Base-by-base conservation (phyloP, 2,888 invertebrate genomes). In the Drosophila nr. medialis region DNA sequence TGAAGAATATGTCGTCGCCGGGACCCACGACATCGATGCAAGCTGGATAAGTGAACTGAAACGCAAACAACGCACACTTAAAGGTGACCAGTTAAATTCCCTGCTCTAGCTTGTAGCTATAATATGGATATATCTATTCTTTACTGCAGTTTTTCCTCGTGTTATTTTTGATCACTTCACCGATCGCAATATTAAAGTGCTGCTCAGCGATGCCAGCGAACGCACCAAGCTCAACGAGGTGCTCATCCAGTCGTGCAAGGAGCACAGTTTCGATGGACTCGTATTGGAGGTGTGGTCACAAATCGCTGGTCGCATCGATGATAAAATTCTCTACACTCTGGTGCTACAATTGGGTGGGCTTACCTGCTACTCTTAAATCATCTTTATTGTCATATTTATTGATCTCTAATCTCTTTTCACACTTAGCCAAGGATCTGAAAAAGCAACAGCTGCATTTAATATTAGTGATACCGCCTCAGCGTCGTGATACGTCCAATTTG, bases 211-310 rank as follows among this genome's bases (percentile, higher is more conserved):
- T 67, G 94, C 95, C 49, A 94, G 95, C 0, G 96, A 95, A 86
- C 95, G 95, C 76, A 94, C 94, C 61, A 95, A 95, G 59, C 94
- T 98, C 18, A 95, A 95, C 27, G 94, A 95, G 42, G 94, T 95
- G 55, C 94, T 99, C 1, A 94, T 95, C 42, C 95, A 96, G 72
- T 94, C 95, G 18, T 95, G 96, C 74, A 94, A 96, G 94, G 95
- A 95, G 69, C 95, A 97, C 93, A 95, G 95, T 77, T 98, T 99
- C 93, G 96, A 97, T 93, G 99, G 99, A 1, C 95, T 97, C 42
- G 98, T 98, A 1, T 91, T 99, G 5, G 99, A 99, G 93, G 95
- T 98, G 59, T 97, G 98, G 95, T 96, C 97, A 24, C 97, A 98
- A 93, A 94, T 98, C 90, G 95, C 96, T 84, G 94, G 96, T 81